These are phyloP conservation scores for Sebastes iracundus DNA, from an alignment of 2,797 vertebrate species.

Conservation along the genomic window DNA sequence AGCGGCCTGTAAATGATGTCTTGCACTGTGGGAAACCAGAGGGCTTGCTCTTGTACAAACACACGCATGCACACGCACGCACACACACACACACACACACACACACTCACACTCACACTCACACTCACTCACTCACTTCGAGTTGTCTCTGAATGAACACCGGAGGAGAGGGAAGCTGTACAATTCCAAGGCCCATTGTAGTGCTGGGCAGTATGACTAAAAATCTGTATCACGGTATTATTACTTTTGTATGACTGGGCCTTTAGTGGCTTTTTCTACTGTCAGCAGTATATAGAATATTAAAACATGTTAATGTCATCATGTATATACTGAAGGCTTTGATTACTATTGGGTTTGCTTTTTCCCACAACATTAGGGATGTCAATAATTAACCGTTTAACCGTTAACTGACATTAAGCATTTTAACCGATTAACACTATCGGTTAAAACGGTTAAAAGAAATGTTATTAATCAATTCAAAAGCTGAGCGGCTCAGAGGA, in stretches of 20 bases:
- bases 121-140: neutral
- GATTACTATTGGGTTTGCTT: neutral
- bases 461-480: no score
- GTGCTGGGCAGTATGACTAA: neutral
- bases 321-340: neutral
- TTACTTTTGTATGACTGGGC: neutral
- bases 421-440: no score
- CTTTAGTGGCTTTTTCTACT: neutral
- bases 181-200: conserved; percentile 44
- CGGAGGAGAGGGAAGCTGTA: neutral
- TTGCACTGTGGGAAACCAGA: conserved; percentile 66
- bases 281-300: neutral
- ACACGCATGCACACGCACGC: neutral
- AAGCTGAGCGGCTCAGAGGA: no score
- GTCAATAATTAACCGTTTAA: no score
- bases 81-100: neutral
- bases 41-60: neutral
- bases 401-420: no score
- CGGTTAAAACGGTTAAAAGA: no score
- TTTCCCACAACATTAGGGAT: neutral
- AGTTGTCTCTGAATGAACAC: neutral
- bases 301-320: neutral
- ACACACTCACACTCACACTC: neutral
- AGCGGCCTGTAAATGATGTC: conserved; percentile 51
- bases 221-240: neutral